These are phyloP conservation scores for Amphimedon queenslandica DNA, from an alignment of 37 sponge, comb jelly and placozoan genomes.

Conservation along the genomic window DNA sequence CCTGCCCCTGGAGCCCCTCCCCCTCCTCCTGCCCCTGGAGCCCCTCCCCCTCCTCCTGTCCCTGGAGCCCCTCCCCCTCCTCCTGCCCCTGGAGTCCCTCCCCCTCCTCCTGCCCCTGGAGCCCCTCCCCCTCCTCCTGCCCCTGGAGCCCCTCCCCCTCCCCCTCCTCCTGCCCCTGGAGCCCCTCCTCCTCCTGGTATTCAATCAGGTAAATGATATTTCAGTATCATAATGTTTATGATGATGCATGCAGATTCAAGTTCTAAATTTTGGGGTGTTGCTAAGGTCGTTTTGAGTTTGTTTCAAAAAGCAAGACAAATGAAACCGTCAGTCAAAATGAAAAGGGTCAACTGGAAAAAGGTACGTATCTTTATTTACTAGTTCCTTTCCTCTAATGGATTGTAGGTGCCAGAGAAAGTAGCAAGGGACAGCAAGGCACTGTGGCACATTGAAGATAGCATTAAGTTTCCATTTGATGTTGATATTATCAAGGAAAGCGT, in stretches of 20 bases:
- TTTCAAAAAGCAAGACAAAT: conserved; percentile 14
- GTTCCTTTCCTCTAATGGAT: neutral
- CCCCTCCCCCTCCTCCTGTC: conserved; percentile 19
- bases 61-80: neutral
- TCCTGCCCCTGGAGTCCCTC: neutral
- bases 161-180: conserved; percentile 29
- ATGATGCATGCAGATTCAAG: too few species aligned
- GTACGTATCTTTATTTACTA: conserved; percentile 10
- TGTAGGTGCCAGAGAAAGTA: conserved; percentile 1
- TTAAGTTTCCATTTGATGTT: conserved; percentile 4
- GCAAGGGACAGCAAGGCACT: conserved; percentile 10
- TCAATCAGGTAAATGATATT: neutral
- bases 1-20: too few species aligned
- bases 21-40: too few species aligned
- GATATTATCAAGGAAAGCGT: conserved; percentile 5
- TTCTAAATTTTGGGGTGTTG: neutral
- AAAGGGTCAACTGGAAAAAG: conserved; percentile 70
- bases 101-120: conserved; percentile 1
- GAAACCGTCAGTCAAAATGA: conserved; percentile 46
- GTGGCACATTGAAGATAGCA: conserved; percentile 23
- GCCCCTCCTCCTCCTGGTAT: conserved; percentile 48
- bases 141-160: conserved; percentile 41
- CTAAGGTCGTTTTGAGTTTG: conserved; percentile 11
- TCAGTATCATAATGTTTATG: too few species aligned
- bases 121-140: conserved; percentile 14